phyloP scores from a whole-genome alignment of 2,797 vertebrate species.

The Neomorphus geoffroyi region DNA sequence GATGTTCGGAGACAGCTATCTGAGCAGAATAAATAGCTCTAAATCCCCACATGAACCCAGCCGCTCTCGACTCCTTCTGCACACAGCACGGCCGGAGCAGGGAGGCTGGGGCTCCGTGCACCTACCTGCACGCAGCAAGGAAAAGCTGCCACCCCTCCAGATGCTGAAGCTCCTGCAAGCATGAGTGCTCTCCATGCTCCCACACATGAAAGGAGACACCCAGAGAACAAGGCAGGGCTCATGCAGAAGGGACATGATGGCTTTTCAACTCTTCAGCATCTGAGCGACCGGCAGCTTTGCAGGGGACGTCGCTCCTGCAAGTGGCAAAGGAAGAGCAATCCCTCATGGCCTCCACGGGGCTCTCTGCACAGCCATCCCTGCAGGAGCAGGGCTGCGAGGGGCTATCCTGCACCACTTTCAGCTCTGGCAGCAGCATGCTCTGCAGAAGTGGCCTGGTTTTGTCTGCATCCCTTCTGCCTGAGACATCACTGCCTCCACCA shows the following conservation, averaged over 20 bases:
- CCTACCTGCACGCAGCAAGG: background rate
- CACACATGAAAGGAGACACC: background rate
- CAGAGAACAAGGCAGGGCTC: background rate
- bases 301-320: accelerated
- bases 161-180: background rate
- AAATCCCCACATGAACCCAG: slow-evolving; percentile 1
- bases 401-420: background rate
- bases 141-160: background rate
- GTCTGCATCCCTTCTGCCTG: background rate
- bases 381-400: background rate
- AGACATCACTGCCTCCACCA: background rate
- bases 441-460: too few relatives aligned
- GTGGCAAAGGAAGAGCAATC: accelerated
- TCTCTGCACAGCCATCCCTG: background rate
- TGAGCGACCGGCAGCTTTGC: background rate
- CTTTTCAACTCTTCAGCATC: background rate
- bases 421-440: too few relatives aligned
- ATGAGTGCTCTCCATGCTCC: accelerated
- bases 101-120: background rate
- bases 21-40: background rate
- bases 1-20: background rate
- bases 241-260: accelerated
- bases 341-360: accelerated
- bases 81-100: background rate
- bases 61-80: accelerated